Evolutionary conservation across 2,888 invertebrate genomes (phyloP).

Genomic region (Eulithis prunata): DNA sequence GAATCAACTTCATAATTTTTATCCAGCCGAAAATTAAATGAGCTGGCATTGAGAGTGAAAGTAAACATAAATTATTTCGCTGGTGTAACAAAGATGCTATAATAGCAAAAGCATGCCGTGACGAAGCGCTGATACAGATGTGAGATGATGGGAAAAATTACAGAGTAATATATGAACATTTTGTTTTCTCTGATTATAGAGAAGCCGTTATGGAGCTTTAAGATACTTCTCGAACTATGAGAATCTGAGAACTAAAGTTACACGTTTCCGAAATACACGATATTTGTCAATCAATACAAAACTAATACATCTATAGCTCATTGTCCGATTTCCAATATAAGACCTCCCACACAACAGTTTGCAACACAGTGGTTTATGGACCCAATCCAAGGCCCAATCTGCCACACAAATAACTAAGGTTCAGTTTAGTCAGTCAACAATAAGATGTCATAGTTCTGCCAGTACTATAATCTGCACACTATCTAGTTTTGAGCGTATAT

Average conservation of each 20-base stretch:
- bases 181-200: background rate
- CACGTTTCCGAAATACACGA: background rate
- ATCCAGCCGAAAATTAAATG: constrained; percentile 21
- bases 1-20: background rate
- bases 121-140: constrained; percentile 38
- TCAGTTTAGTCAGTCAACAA: background rate
- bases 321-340: background rate
- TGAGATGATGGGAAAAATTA: constrained; percentile 35
- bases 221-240: background rate
- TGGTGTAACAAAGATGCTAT: constrained; percentile 45
- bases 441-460: background rate
- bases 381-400: constrained; percentile 1
- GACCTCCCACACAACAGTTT: background rate
- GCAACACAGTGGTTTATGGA: background rate
- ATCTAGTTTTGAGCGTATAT: too few relatives aligned
- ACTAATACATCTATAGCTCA: background rate
- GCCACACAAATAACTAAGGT: constrained; percentile 2
- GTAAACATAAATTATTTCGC: constrained; percentile 41
- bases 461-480: too few relatives aligned
- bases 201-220: background rate
- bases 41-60: constrained; percentile 38
- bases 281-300: background rate
- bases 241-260: background rate
- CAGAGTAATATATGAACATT: constrained; percentile 16
- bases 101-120: constrained; percentile 47